Conservation (phyloP, 2,797 vertebrate genomes). For the Notolepis coatsorum region DNA sequence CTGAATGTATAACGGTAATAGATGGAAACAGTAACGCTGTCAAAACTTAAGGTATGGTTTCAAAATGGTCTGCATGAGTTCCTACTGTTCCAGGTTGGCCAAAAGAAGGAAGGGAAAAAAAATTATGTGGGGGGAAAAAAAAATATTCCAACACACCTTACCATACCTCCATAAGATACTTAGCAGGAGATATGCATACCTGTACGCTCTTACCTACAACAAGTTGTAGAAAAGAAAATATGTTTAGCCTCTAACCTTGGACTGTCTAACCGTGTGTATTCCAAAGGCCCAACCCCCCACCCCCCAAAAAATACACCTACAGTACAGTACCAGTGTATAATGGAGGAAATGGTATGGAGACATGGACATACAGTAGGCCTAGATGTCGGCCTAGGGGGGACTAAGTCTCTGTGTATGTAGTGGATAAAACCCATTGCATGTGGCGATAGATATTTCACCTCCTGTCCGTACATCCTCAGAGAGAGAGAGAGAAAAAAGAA, state of each 20-base stretch:
- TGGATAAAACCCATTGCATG: slow-evolving; percentile 85
- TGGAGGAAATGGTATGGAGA: slow-evolving; percentile 8
- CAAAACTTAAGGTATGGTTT: not conserved
- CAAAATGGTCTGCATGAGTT: not conserved
- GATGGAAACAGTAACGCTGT: not conserved
- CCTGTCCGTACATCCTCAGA: slow-evolving; percentile 75
- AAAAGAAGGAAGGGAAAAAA: not conserved
- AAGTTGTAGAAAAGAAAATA: slow-evolving; percentile 20
- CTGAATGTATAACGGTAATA: no score
- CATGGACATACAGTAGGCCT: slow-evolving; percentile 22
- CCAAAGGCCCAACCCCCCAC: slow-evolving; percentile 23
- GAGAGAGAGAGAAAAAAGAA: slow-evolving; percentile 47
- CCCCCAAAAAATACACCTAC: slow-evolving; percentile 41
- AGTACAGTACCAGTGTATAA: slow-evolving; percentile 48
- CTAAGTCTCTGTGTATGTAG: slow-evolving; percentile 75
- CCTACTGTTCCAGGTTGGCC: not conserved
- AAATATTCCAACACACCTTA: no score
- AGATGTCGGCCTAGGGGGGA: slow-evolving; percentile 46
- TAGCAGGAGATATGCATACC: slow-evolving; percentile 28
- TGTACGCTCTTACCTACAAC: no score
- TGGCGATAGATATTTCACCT: slow-evolving; percentile 81
- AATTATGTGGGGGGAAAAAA: no score
- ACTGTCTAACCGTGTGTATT: slow-evolving; percentile 39
- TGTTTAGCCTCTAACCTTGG: slow-evolving; percentile 52
- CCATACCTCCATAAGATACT: slow-evolving; percentile 34